These are phyloP conservation scores for Brachyopa scutellaris DNA, from an alignment of 2,888 invertebrate genomes.

Conservation along the genomic window DNA sequence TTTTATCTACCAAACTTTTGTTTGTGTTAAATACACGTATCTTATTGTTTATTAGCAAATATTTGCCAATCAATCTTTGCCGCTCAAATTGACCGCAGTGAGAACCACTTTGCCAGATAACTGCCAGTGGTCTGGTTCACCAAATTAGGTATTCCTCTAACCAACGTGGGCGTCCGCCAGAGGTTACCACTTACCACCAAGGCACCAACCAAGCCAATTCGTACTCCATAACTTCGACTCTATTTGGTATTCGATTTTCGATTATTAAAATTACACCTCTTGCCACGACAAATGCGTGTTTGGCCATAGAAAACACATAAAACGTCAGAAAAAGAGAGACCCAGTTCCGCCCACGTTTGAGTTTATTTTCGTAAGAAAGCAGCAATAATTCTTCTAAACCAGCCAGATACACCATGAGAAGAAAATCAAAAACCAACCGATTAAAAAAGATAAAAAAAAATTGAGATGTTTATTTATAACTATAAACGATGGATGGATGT, in stretches of 20 bases:
- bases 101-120: constrained; percentile 29
- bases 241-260: constrained; percentile 53
- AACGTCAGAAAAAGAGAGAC: constrained; percentile 35
- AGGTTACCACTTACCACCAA: constrained; percentile 51
- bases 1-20: too few relatives aligned
- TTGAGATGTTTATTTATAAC: constrained; percentile 67
- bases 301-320: constrained; percentile 28
- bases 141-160: constrained; percentile 58
- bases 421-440: constrained; percentile 31
- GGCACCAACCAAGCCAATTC: constrained; percentile 12
- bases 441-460: constrained; percentile 17
- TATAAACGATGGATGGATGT: constrained; percentile 33
- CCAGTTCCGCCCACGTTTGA: constrained; percentile 68
- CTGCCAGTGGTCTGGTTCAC: constrained; percentile 42
- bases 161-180: constrained; percentile 56
- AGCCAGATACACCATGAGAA: constrained; percentile 20
- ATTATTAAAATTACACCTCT: constrained; percentile 45
- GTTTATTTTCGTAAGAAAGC: constrained; percentile 67
- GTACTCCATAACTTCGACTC: constrained; percentile 18
- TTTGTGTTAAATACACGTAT: too few relatives aligned
- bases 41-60: constrained; percentile 24
- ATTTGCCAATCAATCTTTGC: constrained; percentile 24
- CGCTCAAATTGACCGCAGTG: constrained; percentile 30
- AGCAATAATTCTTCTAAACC: constrained; percentile 55
- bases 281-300: constrained; percentile 40